Evolutionary conservation across 2,113 vertebrate genomes (phyloP).

Genomic region (human (Homo sapiens)): DNA sequence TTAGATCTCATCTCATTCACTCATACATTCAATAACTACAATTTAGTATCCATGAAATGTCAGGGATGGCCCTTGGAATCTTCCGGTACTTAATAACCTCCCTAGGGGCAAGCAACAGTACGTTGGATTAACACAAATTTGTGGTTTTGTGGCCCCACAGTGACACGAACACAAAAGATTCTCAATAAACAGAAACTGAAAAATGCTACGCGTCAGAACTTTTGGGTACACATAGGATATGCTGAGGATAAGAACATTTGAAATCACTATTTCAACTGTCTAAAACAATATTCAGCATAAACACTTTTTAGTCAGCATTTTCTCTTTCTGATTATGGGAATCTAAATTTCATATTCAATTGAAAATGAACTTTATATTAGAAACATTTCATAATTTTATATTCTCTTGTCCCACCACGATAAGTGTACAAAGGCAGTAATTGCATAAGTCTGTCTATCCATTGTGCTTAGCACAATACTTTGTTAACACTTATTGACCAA

Average conservation of each 20-base stretch:
- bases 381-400: neutral
- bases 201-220: neutral
- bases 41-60: neutral
- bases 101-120: neutral
- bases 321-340: neutral
- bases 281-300: neutral
- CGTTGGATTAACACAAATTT: neutral
- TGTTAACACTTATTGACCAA: neutral
- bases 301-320: neutral
- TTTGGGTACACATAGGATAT: neutral
- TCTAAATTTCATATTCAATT: slow-evolving; percentile 5
- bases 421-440: neutral
- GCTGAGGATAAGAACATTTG: neutral
- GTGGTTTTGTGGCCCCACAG: neutral
- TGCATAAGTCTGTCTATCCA: neutral
- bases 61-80: neutral
- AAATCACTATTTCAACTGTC: neutral
- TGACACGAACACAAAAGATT: neutral
- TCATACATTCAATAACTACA: neutral
- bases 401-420: neutral
- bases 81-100: neutral
- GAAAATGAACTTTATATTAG: neutral
- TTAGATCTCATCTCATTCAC: neutral
- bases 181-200: neutral
- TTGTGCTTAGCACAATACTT: neutral